Base-by-base conservation (phyloP, 2,888 invertebrate genomes). In the Torymus tubicola region DNA sequence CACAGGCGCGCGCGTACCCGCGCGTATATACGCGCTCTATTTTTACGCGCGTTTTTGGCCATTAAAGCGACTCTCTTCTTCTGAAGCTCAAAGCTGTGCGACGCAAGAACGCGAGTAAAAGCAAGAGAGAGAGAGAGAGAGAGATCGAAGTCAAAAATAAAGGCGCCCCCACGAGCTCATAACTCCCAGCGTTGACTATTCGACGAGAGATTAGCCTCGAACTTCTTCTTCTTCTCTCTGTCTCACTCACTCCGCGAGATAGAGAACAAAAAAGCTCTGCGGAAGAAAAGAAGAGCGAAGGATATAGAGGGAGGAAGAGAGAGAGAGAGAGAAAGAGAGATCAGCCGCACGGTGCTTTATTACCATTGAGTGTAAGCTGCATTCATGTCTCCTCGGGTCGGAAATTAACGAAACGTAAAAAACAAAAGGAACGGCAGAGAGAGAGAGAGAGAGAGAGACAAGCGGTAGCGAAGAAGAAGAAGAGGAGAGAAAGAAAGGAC, bases 401-500 rank as follows among this genome's bases (percentile, higher is more conserved):
- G 86, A 87, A 87, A 86, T 84, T 68, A 82, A 84, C 74, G 80
- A 81, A 84, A 82, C 74, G 58, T 73, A 72, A 72, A 71, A 76
- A 77, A 70, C 60, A 80, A 57, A 72, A 70, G 65, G 14, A 73
- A 42, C 42, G 42, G 42, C 42, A 8, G 24, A 24, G 52, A 61
- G 52, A 68, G 52, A 61, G 52, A 68, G 52, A 61, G 52, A 68
- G 52, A 61, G 52, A 68, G 52, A 61, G 52, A 68, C 31, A 12
- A 18, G n/a, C 42, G 24, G 57, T 55, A 2, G 64, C 63, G 21
- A 58, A 68, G 42, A 70, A 82, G 79, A 80, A 79, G 78, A 84
- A 75, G 55, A 68, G 31, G 13, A 58, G 21, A n/a, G 64, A 4
- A 52, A 69, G 10, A 64, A 18, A 14, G 13, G 18, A 12, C 4